Conservation (phyloP, 2,797 vertebrate species). For the Anguilla marmorata region DNA sequence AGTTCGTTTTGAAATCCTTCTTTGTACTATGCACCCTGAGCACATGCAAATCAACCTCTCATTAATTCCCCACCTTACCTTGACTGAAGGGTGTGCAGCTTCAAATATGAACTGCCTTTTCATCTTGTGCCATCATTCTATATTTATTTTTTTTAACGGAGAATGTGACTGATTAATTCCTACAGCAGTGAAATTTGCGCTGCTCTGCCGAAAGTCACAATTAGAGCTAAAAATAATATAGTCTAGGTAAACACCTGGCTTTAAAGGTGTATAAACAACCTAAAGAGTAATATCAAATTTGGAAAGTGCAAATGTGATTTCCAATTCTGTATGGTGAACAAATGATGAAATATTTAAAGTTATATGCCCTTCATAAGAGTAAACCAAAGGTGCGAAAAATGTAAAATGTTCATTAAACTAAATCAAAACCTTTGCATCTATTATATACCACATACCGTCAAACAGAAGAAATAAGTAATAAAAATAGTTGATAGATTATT, state of each 20-base stretch:
- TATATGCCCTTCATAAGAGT: not conserved
- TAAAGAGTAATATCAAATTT: not conserved
- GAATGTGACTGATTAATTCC: not conserved
- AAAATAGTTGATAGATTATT: not conserved
- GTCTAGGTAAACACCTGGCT: not conserved
- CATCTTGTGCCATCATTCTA: not conserved
- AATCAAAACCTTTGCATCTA: not conserved
- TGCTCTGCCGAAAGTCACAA: not conserved
- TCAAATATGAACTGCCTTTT: not conserved
- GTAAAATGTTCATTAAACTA: not conserved
- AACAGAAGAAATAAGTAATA: not conserved
- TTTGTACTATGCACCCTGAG: constrained; percentile 4
- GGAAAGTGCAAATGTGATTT: not conserved
- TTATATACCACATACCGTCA: not conserved
- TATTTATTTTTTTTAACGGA: not conserved
- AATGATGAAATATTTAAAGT: constrained; percentile 15
- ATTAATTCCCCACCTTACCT: not conserved
- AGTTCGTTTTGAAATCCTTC: not conserved
- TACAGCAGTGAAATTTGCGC: not conserved
- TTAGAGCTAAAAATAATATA: not conserved
- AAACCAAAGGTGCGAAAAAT: not conserved
- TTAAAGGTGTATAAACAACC: not conserved
- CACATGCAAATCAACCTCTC: constrained; percentile 5
- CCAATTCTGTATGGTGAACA: not conserved
- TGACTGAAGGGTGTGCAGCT: not conserved